Percentiles rank a stretch among this genome's conserved stretches.
These are phyloP conservation scores for Blastobasis lacticolella DNA, from an alignment of 2,888 invertebrate genomes.

Conservation along the genomic window DNA sequence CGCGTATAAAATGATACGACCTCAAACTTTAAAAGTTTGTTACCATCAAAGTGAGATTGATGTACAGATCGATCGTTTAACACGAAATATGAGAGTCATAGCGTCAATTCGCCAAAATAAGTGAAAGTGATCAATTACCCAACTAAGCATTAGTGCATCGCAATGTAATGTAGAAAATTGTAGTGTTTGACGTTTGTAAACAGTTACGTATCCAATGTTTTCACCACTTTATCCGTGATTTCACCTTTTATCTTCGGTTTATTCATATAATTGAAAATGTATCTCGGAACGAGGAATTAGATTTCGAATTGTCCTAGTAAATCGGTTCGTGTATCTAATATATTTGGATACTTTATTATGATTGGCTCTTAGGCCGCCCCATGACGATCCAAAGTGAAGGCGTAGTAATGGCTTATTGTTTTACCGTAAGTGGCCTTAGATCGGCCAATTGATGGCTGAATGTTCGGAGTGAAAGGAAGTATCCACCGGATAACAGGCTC, in stretches of 20 bases:
- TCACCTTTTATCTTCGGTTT: no score
- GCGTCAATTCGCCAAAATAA: constrained; percentile 15
- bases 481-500: constrained; percentile 39
- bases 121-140: constrained; percentile 23
- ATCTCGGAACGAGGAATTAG: no score
- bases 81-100: constrained; percentile 11
- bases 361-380: background rate
- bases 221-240: no score
- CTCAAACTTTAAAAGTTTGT: no score
- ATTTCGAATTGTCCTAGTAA: no score
- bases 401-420: constrained; percentile 58
- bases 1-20: no score
- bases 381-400: constrained; percentile 21
- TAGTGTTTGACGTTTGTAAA: constrained; percentile 3
- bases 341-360: no score
- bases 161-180: background rate
- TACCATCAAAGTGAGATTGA: no score
- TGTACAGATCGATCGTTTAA: no score
- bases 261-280: no score
- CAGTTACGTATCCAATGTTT: constrained; percentile 1
- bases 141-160: constrained; percentile 1
- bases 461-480: constrained; percentile 57
- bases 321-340: no score
- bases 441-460: constrained; percentile 53
- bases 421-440: constrained; percentile 49